A percentile compares a stretch with the other conserved stretches of the same genome.
These are phyloP conservation scores for Pachydiplax longipennis DNA, from an alignment of 2,888 invertebrate species.

Conservation along the genomic window DNA sequence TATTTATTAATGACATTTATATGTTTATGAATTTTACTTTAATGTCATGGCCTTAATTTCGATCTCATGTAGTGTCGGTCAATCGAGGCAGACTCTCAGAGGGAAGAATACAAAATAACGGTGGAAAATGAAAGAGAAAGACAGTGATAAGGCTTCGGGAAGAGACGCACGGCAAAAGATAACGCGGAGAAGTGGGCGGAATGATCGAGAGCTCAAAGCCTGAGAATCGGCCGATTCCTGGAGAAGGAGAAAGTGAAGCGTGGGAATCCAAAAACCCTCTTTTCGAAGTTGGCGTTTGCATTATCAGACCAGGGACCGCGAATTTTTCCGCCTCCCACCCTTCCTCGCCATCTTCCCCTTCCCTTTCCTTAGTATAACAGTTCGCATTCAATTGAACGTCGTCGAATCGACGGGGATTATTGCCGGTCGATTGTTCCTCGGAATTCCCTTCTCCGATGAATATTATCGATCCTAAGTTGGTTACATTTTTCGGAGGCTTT, in stretches of 20 bases:
- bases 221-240: background rate
- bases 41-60: too few relatives aligned
- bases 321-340: background rate
- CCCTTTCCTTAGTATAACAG: background rate
- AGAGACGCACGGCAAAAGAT: background rate
- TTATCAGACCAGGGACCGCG: background rate
- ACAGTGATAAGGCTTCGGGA: background rate
- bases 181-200: background rate
- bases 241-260: background rate
- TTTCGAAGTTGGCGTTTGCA: constrained; percentile 20
- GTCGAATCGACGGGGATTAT: constrained; percentile 21
- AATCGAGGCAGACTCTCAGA: too few relatives aligned
- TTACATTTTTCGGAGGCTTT: background rate
- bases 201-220: background rate
- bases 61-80: too few relatives aligned
- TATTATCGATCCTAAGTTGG: background rate
- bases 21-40: too few relatives aligned
- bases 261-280: background rate
- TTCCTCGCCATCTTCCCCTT: background rate
- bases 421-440: constrained; percentile 8
- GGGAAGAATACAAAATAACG: background rate
- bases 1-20: too few relatives aligned
- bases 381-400: background rate
- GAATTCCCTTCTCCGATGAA: background rate
- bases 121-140: background rate